A percentile compares a stretch with the other conserved stretches of the same genome.
phyloP scores from a whole-genome alignment of 2,888 invertebrate species.

The Stomorhina lunata region DNA sequence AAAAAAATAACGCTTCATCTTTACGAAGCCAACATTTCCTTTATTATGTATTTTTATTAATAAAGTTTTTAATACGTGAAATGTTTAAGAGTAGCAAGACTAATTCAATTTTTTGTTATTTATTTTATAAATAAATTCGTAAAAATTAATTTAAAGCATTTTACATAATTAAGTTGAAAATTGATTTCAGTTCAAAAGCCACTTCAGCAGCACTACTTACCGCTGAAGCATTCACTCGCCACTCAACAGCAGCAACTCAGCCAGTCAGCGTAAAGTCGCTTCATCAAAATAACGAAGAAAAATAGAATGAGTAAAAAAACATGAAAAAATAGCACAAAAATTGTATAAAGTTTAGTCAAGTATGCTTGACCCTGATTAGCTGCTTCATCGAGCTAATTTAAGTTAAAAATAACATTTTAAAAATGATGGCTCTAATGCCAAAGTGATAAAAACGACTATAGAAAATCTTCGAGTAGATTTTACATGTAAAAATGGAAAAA shows the following conservation, averaged over 20 bases:
- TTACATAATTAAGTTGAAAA: constrained; percentile 20
- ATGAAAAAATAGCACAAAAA: constrained; percentile 9
- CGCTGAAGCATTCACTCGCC: background rate
- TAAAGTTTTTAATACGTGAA: background rate
- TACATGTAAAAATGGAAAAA: background rate
- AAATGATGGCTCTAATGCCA: constrained; percentile 1
- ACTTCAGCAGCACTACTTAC: constrained; percentile 13
- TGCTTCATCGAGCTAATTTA: constrained; percentile 51
- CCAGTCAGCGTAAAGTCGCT: background rate
- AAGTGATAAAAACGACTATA: background rate
- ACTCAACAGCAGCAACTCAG: constrained; percentile 2
- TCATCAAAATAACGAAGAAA: background rate
- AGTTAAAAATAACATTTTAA: constrained; percentile 27
- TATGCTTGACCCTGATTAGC: constrained; percentile 59
- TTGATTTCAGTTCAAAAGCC: constrained; percentile 17
- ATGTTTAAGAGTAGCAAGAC: background rate
- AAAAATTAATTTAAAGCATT: background rate
- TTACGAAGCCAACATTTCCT: background rate
- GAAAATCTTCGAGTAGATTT: background rate
- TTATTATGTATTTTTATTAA: background rate
- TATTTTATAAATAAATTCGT: background rate
- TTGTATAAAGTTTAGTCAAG: constrained; percentile 43
- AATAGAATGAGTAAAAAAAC: background rate
- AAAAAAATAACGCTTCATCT: background rate
- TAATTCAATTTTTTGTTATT: constrained; percentile 1